A percentile compares a stretch with the other conserved stretches of the same genome.
Evolutionary conservation across 2,888 invertebrate species (phyloP).

Genomic region (Abscondita cerata): DNA sequence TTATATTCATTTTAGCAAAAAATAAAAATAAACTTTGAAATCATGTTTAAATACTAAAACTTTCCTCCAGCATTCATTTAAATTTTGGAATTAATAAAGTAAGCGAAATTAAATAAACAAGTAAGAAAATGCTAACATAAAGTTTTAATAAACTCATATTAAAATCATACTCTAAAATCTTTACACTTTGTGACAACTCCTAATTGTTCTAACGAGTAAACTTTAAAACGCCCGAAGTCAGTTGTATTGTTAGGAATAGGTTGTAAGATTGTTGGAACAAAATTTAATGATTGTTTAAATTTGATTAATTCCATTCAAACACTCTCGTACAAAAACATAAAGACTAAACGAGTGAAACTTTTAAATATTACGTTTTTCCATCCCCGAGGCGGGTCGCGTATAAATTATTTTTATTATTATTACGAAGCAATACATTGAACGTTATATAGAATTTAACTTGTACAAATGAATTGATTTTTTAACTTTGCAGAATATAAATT

Average conservation of each 20-base stretch:
- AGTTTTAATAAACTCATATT: conserved; percentile 26
- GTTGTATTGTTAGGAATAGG: conserved; percentile 4
- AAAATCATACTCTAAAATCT: conserved; percentile 25
- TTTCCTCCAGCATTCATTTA: not conserved
- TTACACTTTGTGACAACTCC: conserved; percentile 25
- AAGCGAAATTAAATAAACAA: conserved; percentile 17
- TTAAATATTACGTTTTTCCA: too few relatives aligned
- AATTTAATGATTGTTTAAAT: too few relatives aligned
- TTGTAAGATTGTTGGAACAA: not conserved
- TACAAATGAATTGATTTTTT: too few relatives aligned
- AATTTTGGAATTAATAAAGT: conserved; percentile 2
- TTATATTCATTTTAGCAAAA: not conserved
- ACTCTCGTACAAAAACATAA: too few relatives aligned
- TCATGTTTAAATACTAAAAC: conserved; percentile 8
- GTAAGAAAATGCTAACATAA: conserved; percentile 19
- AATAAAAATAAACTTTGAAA: conserved; percentile 16
- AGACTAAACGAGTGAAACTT: too few relatives aligned
- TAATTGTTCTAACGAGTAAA: conserved; percentile 26
- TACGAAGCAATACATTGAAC: too few relatives aligned
- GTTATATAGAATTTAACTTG: too few relatives aligned
- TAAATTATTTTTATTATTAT: too few relatives aligned
- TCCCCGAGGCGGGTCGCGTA: too few relatives aligned
- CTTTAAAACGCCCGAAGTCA: conserved; percentile 18
- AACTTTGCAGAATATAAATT: too few relatives aligned
- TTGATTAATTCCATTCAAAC: too few relatives aligned